These are phyloP conservation scores for Gastrophysa polygoni DNA, from an alignment of 2,888 invertebrate genomes.

Conservation along the genomic window DNA sequence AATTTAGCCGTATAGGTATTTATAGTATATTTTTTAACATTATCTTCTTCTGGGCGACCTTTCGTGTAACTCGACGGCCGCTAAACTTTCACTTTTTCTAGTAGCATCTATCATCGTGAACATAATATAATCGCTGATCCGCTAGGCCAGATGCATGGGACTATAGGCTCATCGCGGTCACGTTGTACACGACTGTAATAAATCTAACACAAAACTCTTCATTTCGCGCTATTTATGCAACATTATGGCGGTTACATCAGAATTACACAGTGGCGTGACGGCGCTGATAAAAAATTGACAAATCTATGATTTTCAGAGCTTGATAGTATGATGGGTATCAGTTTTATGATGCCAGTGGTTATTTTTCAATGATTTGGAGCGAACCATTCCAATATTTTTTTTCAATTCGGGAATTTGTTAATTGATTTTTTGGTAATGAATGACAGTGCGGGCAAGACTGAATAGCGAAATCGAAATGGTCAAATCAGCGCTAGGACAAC, in stretches of 20 bases:
- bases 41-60: constrained; percentile 21
- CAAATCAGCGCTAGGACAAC: too few relatives aligned
- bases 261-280: constrained; percentile 17
- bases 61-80: constrained; percentile 23
- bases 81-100: constrained; percentile 29
- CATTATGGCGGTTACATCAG: constrained; percentile 12
- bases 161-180: constrained; percentile 10
- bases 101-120: constrained; percentile 7
- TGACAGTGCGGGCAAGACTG: too few relatives aligned
- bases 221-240: constrained; percentile 19
- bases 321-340: too few relatives aligned
- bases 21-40: too few relatives aligned
- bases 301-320: too few relatives aligned
- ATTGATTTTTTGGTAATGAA: too few relatives aligned
- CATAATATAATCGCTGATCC: background rate
- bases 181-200: constrained; percentile 19
- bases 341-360: too few relatives aligned
- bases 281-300: background rate
- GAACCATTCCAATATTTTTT: too few relatives aligned
- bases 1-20: background rate
- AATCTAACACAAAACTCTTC: constrained; percentile 15
- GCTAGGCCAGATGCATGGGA: background rate
- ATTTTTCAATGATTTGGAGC: too few relatives aligned
- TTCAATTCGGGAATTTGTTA: too few relatives aligned
- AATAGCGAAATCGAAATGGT: too few relatives aligned